Evolutionary conservation across 2,113 vertebrate species (phyloP).

Genomic region (Antechinus flavipes): DNA sequence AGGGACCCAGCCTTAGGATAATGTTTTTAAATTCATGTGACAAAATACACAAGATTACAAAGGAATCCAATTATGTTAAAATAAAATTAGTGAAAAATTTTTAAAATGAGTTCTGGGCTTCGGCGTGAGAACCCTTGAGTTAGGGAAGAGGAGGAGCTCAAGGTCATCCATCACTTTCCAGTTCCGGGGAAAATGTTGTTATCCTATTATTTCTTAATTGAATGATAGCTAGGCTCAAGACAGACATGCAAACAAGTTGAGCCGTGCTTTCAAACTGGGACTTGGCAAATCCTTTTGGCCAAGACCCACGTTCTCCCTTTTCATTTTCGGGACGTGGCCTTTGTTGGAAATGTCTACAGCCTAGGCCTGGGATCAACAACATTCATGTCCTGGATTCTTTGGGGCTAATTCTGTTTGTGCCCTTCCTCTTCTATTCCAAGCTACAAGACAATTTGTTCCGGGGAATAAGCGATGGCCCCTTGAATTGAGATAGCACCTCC

Average conservation of each 20-base stretch:
- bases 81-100: background rate
- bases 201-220: slow-evolving; percentile 51
- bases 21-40: background rate
- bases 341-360: slow-evolving; percentile 25
- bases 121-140: background rate
- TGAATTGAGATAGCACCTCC: background rate
- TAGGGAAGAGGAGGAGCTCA: background rate
- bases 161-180: background rate
- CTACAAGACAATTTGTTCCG: slow-evolving; percentile 4
- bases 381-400: slow-evolving; percentile 24
- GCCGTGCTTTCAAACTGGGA: slow-evolving; percentile 52
- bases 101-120: background rate
- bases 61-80: background rate
- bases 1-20: background rate
- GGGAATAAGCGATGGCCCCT: background rate
- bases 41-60: background rate
- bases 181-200: background rate
- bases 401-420: background rate
- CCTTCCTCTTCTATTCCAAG: background rate
- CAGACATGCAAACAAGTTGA: slow-evolving; percentile 44
- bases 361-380: background rate
- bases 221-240: slow-evolving; percentile 35
- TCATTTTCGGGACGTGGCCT: slow-evolving; percentile 4
- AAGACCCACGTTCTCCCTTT: slow-evolving; percentile 30
- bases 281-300: slow-evolving; percentile 54